Conservation (phyloP, 2,113 vertebrate genomes). For the Rhodinocichla rosea region DNA sequence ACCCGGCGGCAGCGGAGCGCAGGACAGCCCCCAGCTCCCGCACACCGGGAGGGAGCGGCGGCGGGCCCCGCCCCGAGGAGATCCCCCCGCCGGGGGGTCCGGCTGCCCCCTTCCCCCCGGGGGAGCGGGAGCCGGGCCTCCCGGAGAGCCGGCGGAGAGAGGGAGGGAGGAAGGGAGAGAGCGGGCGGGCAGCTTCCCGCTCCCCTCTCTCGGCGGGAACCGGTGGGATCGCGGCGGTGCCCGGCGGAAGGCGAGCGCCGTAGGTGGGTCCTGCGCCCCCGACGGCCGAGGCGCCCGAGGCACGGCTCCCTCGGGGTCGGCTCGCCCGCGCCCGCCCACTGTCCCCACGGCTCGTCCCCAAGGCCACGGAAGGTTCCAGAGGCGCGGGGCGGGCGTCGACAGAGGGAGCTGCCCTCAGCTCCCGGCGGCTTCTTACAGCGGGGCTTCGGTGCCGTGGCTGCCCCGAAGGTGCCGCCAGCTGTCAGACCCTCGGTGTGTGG, state of each 20-base stretch:
- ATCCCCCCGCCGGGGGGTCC: background rate
- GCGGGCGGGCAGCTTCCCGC: background rate
- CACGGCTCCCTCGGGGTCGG: too few relatives aligned
- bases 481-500: accelerated
- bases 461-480: background rate
- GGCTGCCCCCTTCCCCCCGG: background rate
- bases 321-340: accelerated
- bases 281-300: background rate
- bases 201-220: background rate
- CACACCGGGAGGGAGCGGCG: background rate
- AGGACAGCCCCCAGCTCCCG: background rate
- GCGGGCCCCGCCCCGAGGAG: background rate
- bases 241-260: background rate
- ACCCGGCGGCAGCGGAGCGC: background rate
- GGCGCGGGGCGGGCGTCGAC: background rate
- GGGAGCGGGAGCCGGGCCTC: background rate
- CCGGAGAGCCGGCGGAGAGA: background rate
- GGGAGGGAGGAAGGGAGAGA: too few relatives aligned
- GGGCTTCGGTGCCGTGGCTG: accelerated
- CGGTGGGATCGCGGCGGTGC: background rate
- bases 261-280: background rate
- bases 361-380: background rate
- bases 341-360: background rate
- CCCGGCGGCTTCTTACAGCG: background rate
- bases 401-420: background rate